Base-by-base conservation (phyloP, 2,797 vertebrate genomes). In the Macropodus opercularis region DNA sequence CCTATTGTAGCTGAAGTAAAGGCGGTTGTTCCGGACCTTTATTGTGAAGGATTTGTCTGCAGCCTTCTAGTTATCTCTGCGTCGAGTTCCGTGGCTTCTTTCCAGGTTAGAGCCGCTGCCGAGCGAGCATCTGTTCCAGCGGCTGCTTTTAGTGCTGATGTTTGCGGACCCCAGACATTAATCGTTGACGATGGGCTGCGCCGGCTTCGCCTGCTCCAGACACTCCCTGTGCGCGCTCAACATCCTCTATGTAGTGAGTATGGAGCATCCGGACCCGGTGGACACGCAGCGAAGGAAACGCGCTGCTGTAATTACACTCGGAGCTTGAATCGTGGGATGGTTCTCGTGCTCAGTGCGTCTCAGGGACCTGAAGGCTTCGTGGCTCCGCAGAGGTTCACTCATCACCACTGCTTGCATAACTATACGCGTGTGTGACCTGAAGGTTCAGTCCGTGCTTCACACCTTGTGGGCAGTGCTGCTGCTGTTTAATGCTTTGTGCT, bases 201-300 rank as follows among this genome's bases (percentile, higher is more conserved):
- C 55, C 13, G 81, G 75, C 53, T 84, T 77, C 46, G 70, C 72
- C 69, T 86, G 84, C 64, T 80, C 84, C 59, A 86, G 77, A 54
- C 79, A 82, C 57, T 69, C 49, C 27, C 69, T 86, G 39, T 84
- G 81, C 38, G 81, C 65, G n/a, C 81, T 86, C 72, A 86, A 86
- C 70, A 78, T 86, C 69, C 72, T 86, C 44, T 82, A 84, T 38
- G 72, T 86, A 9, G 84, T 86, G 62, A 86, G 84, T 85, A 43
- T 43, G 41, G 81, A 48, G 14, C 0, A 19, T n/a, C 27, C n/a
- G n/a, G n/a, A n/a, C n/a, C n/a, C n/a, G n/a, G n/a, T n/a, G n/a
- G n/a, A n/a, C n/a, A n/a, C n/a, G n/a, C n/a, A n/a, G n/a, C n/a
- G n/a, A n/a, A n/a, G n/a, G n/a, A n/a, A n/a, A n/a, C n/a, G n/a